phyloP scores from a whole-genome alignment of 2,888 invertebrate genomes.

The Dioctria rufipes region DNA sequence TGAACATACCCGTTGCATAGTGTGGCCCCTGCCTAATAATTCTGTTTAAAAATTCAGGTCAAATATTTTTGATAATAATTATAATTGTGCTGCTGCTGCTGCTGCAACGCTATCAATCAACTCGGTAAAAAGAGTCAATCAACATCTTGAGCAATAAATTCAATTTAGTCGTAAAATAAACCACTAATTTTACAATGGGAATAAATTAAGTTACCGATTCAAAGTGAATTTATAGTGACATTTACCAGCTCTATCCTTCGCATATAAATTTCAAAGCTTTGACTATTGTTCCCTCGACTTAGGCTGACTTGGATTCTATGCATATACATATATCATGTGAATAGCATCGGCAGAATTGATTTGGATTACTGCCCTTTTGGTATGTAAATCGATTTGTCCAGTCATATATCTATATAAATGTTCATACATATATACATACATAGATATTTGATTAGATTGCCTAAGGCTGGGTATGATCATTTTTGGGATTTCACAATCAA shows the following conservation, averaged over 20 bases:
- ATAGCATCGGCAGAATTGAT: constrained; percentile 27
- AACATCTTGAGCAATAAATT: no score
- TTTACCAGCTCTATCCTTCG: constrained; percentile 22
- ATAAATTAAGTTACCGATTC: constrained; percentile 21
- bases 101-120: no score
- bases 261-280: constrained; percentile 17
- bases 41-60: no score
- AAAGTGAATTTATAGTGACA: constrained; percentile 34
- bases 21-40: no score
- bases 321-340: constrained; percentile 4
- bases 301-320: background rate
- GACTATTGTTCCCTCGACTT: background rate
- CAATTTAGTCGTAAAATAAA: no score
- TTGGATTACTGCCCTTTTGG: constrained; percentile 42
- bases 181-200: no score
- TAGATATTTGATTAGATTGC: constrained; percentile 45
- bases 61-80: no score
- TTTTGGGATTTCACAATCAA: constrained; percentile 41
- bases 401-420: background rate
- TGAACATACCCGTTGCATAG: no score
- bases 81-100: no score
- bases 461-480: constrained; percentile 10
- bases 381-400: constrained; percentile 43
- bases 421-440: no score
- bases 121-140: no score